Conservation (phyloP, 2,797 vertebrate genomes). For the Lacerta viridis region DNA sequence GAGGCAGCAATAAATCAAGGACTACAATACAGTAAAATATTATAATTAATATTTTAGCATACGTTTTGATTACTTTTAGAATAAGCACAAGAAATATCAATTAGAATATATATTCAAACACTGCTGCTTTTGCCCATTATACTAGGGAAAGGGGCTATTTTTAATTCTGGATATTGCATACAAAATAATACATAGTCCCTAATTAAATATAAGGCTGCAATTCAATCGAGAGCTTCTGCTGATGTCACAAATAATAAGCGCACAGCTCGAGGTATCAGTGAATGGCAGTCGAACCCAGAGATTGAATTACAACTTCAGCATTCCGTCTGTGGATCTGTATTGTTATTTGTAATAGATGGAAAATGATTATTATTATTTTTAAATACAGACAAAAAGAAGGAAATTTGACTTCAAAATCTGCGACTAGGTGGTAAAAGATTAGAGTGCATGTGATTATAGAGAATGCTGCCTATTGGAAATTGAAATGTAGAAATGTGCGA, state of each 20-base stretch:
- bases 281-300: slow-evolving; percentile 81
- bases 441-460: slow-evolving; percentile 81
- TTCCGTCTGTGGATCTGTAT: slow-evolving; percentile 82
- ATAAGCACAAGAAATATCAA: slow-evolving; percentile 86
- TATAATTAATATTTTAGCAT: slow-evolving; percentile 88
- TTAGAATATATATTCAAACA: slow-evolving; percentile 86
- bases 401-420: slow-evolving; percentile 84
- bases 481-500: slow-evolving; percentile 80
- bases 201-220: slow-evolving; percentile 86
- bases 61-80: slow-evolving; percentile 86
- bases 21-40: slow-evolving; percentile 83
- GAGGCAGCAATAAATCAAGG: slow-evolving; percentile 85
- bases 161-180: slow-evolving; percentile 85
- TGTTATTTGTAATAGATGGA: slow-evolving; percentile 87
- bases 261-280: slow-evolving; percentile 81
- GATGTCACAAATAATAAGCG: slow-evolving; percentile 86
- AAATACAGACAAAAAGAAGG: slow-evolving; percentile 85
- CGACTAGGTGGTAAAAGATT: slow-evolving; percentile 79
- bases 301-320: slow-evolving; percentile 84
- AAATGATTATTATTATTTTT: slow-evolving; percentile 89
- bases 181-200: slow-evolving; percentile 85
- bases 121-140: slow-evolving; percentile 81
- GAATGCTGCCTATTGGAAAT: slow-evolving; percentile 77
- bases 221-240: slow-evolving; percentile 85
- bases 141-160: slow-evolving; percentile 81